Conservation (phyloP, 2,797 vertebrate species). For the Chiroxiphia lanceolata region DNA sequence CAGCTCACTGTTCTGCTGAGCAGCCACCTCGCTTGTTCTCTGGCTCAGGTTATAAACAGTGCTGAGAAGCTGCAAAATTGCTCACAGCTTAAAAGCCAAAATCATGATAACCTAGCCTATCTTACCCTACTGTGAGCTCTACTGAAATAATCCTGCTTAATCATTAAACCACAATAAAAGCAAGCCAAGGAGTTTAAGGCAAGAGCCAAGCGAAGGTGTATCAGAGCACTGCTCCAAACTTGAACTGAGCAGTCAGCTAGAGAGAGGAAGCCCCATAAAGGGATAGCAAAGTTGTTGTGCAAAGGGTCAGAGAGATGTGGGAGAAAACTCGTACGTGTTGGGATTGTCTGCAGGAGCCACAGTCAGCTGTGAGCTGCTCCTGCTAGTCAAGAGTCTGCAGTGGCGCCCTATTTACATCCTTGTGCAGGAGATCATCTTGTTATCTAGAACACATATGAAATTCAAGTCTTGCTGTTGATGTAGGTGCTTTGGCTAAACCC, state of each 20-base stretch:
- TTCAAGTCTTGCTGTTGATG: not conserved
- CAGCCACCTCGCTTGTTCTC: slow-evolving; percentile 2
- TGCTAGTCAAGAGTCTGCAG: not conserved
- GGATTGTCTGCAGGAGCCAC: not conserved
- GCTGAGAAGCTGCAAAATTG: slow-evolving; percentile 41
- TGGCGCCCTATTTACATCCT: slow-evolving; percentile 2
- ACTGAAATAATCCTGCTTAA: slow-evolving; percentile 56
- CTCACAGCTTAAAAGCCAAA: not conserved
- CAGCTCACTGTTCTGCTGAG: slow-evolving; percentile 42
- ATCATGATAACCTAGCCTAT: slow-evolving; percentile 46
- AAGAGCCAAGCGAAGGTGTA: not conserved
- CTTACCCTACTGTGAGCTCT: slow-evolving; percentile 12
- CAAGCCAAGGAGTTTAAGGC: slow-evolving; percentile 23
- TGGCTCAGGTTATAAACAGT: slow-evolving; percentile 40
- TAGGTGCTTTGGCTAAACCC: slow-evolving; percentile 12
- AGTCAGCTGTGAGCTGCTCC: not conserved
- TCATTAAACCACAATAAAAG: slow-evolving; percentile 47
- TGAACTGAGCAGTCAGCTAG: not conserved
- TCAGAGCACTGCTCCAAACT: not conserved
- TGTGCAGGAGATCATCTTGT: not conserved
- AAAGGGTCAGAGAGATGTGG: not conserved
- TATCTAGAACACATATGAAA: not conserved
- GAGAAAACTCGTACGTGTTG: not conserved
- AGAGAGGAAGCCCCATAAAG: not conserved
- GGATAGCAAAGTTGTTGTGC: not conserved